A percentile compares a stretch with the other conserved stretches of the same genome.
These are phyloP conservation scores for Bellardia pandia DNA, from an alignment of 2,888 invertebrate genomes.

Conservation along the genomic window DNA sequence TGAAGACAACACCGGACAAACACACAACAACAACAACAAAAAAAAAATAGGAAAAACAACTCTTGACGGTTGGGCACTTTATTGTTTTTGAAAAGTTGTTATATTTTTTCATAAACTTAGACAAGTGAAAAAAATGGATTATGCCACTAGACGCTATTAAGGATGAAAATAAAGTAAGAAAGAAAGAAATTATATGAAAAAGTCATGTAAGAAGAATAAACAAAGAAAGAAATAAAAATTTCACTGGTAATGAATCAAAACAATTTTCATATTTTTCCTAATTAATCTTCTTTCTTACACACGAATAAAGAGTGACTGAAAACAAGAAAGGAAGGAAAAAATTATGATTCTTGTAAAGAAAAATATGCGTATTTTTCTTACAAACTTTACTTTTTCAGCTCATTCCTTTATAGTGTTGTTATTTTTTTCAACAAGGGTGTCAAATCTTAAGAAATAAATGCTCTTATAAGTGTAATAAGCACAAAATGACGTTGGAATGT, in stretches of 20 bases:
- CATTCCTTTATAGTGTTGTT: neutral
- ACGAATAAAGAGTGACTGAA: constrained; percentile 33
- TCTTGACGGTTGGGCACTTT: constrained; percentile 67
- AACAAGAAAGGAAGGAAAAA: constrained; percentile 28
- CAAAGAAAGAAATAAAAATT: constrained; percentile 73
- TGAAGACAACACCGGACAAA: constrained; percentile 17
- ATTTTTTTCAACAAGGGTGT: constrained; percentile 52
- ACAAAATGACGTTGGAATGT: constrained; percentile 61
- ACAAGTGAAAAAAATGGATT: constrained; percentile 72
- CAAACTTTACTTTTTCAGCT: constrained; percentile 27
- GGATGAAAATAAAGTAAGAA: constrained; percentile 24
- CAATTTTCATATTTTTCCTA: constrained; percentile 82
- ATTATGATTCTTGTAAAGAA: constrained; percentile 31
- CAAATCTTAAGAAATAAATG: constrained; percentile 70
- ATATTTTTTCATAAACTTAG: constrained; percentile 53
- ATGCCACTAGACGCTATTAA: constrained; percentile 72
- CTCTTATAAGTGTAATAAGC: constrained; percentile 69
- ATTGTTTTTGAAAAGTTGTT: constrained; percentile 71
- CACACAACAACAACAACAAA: neutral
- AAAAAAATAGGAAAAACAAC: constrained; percentile 43
- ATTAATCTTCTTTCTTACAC: constrained; percentile 80
- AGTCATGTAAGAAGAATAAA: constrained; percentile 45
- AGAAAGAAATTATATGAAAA: constrained; percentile 21
- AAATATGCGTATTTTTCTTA: constrained; percentile 41
- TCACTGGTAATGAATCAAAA: constrained; percentile 81